Evolutionary conservation across 2,888 invertebrate genomes (phyloP).

Genomic region (Andrena bucephala): DNA sequence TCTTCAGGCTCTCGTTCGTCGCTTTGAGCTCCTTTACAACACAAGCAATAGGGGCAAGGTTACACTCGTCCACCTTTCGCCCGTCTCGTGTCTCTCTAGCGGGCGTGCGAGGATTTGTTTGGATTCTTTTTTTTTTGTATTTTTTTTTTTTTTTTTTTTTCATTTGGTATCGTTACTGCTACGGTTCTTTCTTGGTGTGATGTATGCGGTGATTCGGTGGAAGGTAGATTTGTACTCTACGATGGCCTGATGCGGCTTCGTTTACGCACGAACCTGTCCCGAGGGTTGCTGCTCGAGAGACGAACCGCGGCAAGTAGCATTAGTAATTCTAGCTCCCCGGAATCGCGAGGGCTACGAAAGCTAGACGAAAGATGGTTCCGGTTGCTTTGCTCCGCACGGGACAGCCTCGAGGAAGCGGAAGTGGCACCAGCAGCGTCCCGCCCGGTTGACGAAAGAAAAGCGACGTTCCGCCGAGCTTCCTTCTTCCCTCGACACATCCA

Average conservation of each 20-base stretch:
- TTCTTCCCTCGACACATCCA: constrained; percentile 60
- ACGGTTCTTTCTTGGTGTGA: constrained; percentile 60
- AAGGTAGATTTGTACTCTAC: constrained; percentile 62
- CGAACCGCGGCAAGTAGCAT: not conserved
- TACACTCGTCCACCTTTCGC: constrained; percentile 66
- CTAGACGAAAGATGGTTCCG: not conserved
- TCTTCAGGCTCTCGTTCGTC: constrained; percentile 93
- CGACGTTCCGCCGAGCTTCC: constrained; percentile 82
- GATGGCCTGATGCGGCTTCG: constrained; percentile 65
- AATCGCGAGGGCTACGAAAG: not conserved
- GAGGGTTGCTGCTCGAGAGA: not conserved
- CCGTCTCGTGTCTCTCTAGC: constrained; percentile 56
- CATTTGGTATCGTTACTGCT: constrained; percentile 37
- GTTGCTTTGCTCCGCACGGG: constrained; percentile 42
- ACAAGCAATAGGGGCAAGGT: constrained; percentile 81
- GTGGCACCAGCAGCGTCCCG: constrained; percentile 78
- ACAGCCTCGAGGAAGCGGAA: constrained; percentile 76
- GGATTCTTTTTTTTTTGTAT: constrained; percentile 28
- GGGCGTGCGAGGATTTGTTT: constrained; percentile 56
- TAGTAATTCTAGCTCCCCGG: not conserved
- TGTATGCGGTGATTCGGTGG: constrained; percentile 67
- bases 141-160: constrained; percentile 6
- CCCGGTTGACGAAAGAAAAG: constrained; percentile 85
- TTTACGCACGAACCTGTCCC: constrained; percentile 70
- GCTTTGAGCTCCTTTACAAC: constrained; percentile 91